Evolutionary conservation across 2,797 vertebrate genomes (phyloP), one percentile per base, ranked within the genome.

Genomic region (Danio albolineatus): DNA sequence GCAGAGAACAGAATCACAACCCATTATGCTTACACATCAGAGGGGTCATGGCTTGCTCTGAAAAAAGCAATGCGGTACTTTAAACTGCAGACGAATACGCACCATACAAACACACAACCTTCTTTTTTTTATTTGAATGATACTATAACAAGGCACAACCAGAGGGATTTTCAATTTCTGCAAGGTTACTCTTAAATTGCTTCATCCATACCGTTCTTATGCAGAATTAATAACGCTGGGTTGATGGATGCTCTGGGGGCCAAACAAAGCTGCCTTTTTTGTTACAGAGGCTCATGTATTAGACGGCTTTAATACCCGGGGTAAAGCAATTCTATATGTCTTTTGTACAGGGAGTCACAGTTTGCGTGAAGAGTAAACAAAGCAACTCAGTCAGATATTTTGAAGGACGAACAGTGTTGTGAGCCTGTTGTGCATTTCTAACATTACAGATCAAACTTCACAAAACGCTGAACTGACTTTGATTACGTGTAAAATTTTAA

Each of bases 1-100:
- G 13, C 36, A 66, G 71, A 84, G 76, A 78, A 84, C 88, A 88
- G 85, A 88, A 92, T 90, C 84, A 81, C 61, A 85, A 88, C 69
- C 85, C 86, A 82, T 89, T 87, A 86, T 86, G 83, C 90, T 89
- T 89, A 87, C 85, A 89, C 82, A 85, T 87, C 84, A 89, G 82
- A 19, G 5, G 62, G 87, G 87, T 66, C n/a, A 73, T 44, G 44
- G 4, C 74, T 78, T 73, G 49, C 76, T 64, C 9, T 17, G 61
- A 57, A 76, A 80, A 80, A 80, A 82, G 75, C 67, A 28, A 71
- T 56, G 78, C 82, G 39, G 76, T 19, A 51, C 41, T 38, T 71
- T 74, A 79, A 81, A 81, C 79, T 73, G 84, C 74, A 83, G 79
- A 81, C 28, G 77, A 48, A 53, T 61, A 80, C 73, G 64, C 13